Evolutionary conservation across 2,888 invertebrate species (phyloP).

Genomic region (Trichopoda pennipes): DNA sequence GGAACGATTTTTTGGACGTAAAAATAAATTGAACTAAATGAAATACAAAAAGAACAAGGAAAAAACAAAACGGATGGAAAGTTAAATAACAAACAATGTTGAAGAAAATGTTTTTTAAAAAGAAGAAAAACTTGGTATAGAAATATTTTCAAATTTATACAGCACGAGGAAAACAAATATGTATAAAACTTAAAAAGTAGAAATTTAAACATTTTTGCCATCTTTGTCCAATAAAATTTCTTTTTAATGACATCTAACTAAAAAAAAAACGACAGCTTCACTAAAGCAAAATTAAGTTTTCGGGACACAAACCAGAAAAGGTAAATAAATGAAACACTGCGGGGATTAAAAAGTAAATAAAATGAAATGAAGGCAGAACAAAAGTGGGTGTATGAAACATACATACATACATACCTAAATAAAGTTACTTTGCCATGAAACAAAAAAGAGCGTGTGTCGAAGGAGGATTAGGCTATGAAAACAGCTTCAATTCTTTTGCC

Average conservation of each 20-base stretch:
- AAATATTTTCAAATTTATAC: neutral
- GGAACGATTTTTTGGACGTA: too few relatives aligned
- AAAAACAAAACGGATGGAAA: too few relatives aligned
- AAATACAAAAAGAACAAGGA: too few relatives aligned
- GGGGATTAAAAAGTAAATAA: too few relatives aligned
- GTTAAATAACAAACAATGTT: too few relatives aligned
- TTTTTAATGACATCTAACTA: conserved; percentile 50
- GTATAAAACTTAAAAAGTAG: conserved; percentile 15
- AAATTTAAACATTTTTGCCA: conserved; percentile 23
- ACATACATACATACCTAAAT: conserved; percentile 10
- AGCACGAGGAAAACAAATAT: conserved; percentile 9
- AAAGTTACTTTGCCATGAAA: conserved; percentile 8
- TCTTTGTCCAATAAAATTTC: conserved; percentile 35
- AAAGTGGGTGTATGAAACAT: conserved; percentile 1
- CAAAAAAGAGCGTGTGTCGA: conserved; percentile 7
- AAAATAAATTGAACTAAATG: too few relatives aligned
- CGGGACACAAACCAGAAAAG: neutral
- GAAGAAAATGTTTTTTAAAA: conserved; percentile 2
- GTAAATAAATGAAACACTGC: too few relatives aligned
- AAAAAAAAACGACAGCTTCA: conserved; percentile 49
- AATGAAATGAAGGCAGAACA: too few relatives aligned
- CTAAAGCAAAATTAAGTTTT: conserved; percentile 52
- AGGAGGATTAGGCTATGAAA: too few relatives aligned
- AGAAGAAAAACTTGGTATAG: conserved; percentile 24
- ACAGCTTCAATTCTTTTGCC: too few relatives aligned